These are phyloP conservation scores for Spea bombifrons DNA, from an alignment of 2,113 vertebrate genomes.

Conservation along the genomic window DNA sequence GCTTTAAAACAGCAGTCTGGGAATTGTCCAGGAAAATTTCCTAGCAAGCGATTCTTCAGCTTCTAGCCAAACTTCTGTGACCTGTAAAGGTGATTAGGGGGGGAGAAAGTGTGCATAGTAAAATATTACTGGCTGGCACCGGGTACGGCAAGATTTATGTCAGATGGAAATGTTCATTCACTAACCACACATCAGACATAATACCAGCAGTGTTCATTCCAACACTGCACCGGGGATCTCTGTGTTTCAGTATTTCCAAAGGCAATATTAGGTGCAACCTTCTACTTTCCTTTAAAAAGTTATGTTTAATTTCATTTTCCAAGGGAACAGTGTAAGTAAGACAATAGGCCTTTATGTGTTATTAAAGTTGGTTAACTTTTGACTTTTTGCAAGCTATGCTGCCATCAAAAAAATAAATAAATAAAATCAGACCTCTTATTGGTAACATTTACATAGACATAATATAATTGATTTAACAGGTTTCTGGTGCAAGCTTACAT, in stretches of 20 bases:
- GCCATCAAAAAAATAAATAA: neutral
- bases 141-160: conserved; percentile 11
- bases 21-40: conserved; percentile 21
- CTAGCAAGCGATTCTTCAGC: conserved; percentile 5
- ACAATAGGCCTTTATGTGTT: too few species aligned
- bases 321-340: too few species aligned
- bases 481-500: neutral
- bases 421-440: neutral
- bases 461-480: neutral
- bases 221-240: neutral
- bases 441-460: neutral
- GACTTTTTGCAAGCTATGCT: too few species aligned
- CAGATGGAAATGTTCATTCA: conserved; percentile 29
- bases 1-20: conserved; percentile 11
- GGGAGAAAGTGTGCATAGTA: neutral
- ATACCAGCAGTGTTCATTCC: neutral
- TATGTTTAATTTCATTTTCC: too few species aligned
- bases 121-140: neutral
- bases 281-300: too few species aligned
- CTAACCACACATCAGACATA: neutral
- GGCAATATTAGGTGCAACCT: neutral
- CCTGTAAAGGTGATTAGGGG: neutral
- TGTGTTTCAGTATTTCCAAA: neutral
- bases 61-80: neutral
- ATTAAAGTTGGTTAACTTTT: too few species aligned